A percentile compares a stretch with the other conserved stretches of the same genome.
phyloP scores from a whole-genome alignment of 2,797 vertebrate genomes.

The Anolis apletophallus region DNA sequence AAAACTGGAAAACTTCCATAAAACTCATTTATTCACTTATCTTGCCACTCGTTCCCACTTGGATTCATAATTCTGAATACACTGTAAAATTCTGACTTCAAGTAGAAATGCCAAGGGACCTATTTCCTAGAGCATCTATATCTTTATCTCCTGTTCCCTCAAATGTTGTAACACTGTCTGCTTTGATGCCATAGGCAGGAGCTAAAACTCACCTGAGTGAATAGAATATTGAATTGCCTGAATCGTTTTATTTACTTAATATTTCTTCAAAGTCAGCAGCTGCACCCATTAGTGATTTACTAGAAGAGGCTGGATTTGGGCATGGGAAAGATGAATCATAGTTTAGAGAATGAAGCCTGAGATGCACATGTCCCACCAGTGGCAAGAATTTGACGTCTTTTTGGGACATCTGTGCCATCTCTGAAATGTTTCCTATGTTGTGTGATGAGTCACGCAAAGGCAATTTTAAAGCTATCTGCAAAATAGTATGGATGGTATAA shows the following conservation, averaged over 20 bases:
- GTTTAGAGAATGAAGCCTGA: neutral
- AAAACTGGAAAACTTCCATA: slow-evolving; percentile 28
- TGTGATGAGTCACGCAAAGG: neutral
- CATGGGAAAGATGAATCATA: neutral
- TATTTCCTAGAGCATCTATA: neutral
- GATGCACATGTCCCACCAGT: neutral
- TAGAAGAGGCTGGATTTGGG: neutral
- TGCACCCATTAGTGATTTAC: neutral
- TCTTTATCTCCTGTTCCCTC: neutral
- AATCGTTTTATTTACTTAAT: slow-evolving; percentile 1
- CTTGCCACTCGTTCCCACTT: neutral
- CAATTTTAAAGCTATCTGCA: neutral
- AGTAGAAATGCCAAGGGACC: slow-evolving; percentile 20
- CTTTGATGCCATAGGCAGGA: neutral
- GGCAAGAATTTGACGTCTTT: neutral
- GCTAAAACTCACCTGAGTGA: slow-evolving; percentile 14
- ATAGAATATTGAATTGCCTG: slow-evolving; percentile 14
- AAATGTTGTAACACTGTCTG: neutral
- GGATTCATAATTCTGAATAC: slow-evolving; percentile 31
- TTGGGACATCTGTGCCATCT: neutral
- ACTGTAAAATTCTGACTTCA: slow-evolving; percentile 12
- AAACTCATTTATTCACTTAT: slow-evolving; percentile 37
- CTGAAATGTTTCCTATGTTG: neutral
- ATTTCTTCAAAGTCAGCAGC: neutral
- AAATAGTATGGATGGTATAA: neutral